Percentiles rank a stretch among this genome's conserved stretches.
phyloP scores from a whole-genome alignment of 2,113 vertebrate genomes.

The Tachuris rubrigastra region DNA sequence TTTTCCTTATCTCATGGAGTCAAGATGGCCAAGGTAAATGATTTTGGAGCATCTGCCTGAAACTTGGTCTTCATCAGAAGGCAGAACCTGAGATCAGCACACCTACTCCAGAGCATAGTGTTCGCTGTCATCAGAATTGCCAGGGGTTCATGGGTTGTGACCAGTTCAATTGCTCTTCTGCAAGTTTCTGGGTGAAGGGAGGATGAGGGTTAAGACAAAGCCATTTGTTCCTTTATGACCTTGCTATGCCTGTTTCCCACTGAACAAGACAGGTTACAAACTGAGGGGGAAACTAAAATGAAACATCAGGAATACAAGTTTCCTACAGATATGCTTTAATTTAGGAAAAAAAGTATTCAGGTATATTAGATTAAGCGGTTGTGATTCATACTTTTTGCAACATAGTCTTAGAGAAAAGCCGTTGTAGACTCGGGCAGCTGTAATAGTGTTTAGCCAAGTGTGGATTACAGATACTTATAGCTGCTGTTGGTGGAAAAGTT shows the following conservation, averaged over 20 bases:
- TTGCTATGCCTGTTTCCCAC: not conserved
- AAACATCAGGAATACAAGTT: not conserved
- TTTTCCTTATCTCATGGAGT: not conserved
- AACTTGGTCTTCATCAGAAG: not conserved
- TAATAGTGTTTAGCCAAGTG: not conserved
- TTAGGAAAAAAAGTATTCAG: not conserved
- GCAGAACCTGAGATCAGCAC: not conserved
- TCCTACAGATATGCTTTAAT: not conserved
- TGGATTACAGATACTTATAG: not conserved
- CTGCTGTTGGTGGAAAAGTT: not conserved
- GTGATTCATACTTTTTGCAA: not conserved
- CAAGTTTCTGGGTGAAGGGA: not conserved
- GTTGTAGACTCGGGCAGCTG: not conserved
- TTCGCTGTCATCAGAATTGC: not conserved
- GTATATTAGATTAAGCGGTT: conserved; percentile 11
- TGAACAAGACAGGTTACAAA: not conserved
- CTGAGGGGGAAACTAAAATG: not conserved
- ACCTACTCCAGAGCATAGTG: not conserved
- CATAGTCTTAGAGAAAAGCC: not conserved
- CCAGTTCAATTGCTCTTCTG: not conserved
- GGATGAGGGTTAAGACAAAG: not conserved
- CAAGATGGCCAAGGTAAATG: not conserved
- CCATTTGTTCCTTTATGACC: not conserved
- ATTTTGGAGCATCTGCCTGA: not conserved
- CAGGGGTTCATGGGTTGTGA: not conserved